These are phyloP conservation scores for Volucella inanis DNA, from an alignment of 2,888 invertebrate genomes.

Conservation along the genomic window DNA sequence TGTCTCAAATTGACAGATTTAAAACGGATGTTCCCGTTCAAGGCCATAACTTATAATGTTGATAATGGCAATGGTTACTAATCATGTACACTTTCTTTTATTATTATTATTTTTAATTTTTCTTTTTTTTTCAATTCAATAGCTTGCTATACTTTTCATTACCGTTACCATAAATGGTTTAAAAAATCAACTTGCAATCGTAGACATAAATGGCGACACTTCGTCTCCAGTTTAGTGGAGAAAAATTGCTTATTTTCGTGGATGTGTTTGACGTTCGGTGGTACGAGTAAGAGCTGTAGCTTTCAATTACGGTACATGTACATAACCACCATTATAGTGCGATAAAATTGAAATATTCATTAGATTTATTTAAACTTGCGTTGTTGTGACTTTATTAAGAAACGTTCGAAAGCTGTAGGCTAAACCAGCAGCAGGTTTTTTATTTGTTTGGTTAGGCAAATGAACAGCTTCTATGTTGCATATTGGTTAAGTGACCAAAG, in stretches of 20 bases:
- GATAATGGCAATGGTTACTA: constrained; percentile 11
- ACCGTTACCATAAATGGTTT: constrained; percentile 59
- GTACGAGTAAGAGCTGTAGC: background rate
- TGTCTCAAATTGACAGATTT: constrained; percentile 12
- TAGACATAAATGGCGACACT: constrained; percentile 67
- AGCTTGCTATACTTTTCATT: constrained; percentile 62
- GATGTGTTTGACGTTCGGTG: constrained; percentile 8
- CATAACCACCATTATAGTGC: constrained; percentile 8
- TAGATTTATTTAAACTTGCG: constrained; percentile 22
- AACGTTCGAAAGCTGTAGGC: constrained; percentile 35
- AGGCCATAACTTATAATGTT: background rate
- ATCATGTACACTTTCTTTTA: constrained; percentile 3
- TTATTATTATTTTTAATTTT: background rate
- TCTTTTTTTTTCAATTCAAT: constrained; percentile 29
- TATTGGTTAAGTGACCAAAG: constrained; percentile 26
- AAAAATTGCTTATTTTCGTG: constrained; percentile 62
- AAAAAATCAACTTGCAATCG: constrained; percentile 55
- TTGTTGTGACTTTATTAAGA: constrained; percentile 50
- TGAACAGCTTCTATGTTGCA: constrained; percentile 18
- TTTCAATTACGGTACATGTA: constrained; percentile 13
- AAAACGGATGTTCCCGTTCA: constrained; percentile 1
- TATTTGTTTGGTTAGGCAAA: constrained; percentile 41
- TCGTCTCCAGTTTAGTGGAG: constrained; percentile 57
- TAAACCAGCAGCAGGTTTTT: constrained; percentile 41
- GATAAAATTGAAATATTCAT: constrained; percentile 25